Base-by-base conservation (phyloP, 2,888 invertebrate species). In the Hybos culiciformis region DNA sequence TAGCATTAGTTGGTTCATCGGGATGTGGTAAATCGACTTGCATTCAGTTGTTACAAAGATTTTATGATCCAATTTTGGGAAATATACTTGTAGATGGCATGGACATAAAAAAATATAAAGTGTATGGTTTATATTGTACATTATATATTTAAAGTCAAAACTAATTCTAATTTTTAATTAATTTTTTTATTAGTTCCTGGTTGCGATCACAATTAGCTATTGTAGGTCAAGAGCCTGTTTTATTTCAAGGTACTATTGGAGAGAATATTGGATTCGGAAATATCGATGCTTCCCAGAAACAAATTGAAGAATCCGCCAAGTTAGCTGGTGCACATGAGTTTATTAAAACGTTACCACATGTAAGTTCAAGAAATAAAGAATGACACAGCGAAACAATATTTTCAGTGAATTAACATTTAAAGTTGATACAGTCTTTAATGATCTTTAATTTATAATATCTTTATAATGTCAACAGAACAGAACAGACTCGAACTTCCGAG, bases 141-240 rank as follows among this genome's bases (percentile, higher is more conserved):
- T n/a, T n/a, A n/a, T n/a, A n/a, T n/a, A n/a, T n/a, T n/a, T n/a
- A n/a, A n/a, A n/a, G n/a, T n/a, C n/a, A n/a, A n/a, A n/a, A n/a
- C n/a, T n/a, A n/a, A n/a, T n/a, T n/a, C n/a, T n/a, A n/a, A n/a
- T n/a, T n/a, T n/a, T n/a, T n/a, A n/a, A n/a, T n/a, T n/a, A n/a
- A n/a, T n/a, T n/a, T n/a, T n/a, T n/a, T n/a, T n/a, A n/a, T n/a
- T 12, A 29, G 83, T 19, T 68, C 74, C 20, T 83, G 84, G 75
- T 60, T 85, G 19, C 70, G 91, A 41, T 72, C 74, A 23, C 80
- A 85, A 56, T 81, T 91, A 47, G 88, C 86, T 0, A 75, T 90
- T 5, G 91, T 92, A 12, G 84, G 87, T 0, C 91, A 92, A 61
- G 91, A 92, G 52, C 91, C 88, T 0, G 80, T 85, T 5, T 70